A percentile compares a stretch with the other conserved stretches of the same genome.
phyloP scores from a whole-genome alignment of 2,888 invertebrate genomes.

The Temnothorax rugatulus region DNA sequence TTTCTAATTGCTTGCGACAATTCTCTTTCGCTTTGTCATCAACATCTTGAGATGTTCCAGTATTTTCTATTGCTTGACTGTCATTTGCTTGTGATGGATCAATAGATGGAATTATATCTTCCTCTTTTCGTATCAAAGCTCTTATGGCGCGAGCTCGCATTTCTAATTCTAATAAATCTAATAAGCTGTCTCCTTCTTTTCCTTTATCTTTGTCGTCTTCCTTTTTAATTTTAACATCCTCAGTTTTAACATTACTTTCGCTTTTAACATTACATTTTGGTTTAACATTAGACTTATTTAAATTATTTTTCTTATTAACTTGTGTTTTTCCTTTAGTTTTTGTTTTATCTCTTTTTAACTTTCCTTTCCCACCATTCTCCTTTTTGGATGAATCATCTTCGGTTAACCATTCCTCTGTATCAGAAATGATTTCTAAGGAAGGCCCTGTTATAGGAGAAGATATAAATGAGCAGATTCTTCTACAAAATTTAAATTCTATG shows the following conservation, averaged over 20 bases:
- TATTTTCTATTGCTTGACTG: conserved; percentile 55
- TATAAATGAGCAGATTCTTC: conserved; percentile 25
- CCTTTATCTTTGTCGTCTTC: conserved; percentile 78
- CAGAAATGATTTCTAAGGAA: conserved; percentile 85
- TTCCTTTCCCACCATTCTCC: conserved; percentile 74
- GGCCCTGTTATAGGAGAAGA: conserved; percentile 76
- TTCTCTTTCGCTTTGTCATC: conserved; percentile 68
- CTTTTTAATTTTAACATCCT: conserved; percentile 75
- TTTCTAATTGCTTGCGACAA: conserved; percentile 76
- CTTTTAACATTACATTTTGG: conserved; percentile 62
- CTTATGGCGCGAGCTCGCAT: conserved; percentile 88
- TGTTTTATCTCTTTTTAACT: conserved; percentile 69
- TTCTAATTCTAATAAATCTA: conserved; percentile 88
- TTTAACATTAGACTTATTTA: conserved; percentile 70
- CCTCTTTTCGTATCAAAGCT: conserved; percentile 86
- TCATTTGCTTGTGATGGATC: conserved; percentile 57
- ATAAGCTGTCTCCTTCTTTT: conserved; percentile 86
- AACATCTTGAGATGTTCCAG: conserved; percentile 64
- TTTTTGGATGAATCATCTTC: conserved; percentile 78
- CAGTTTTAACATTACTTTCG: conserved; percentile 56
- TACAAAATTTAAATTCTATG: background rate
- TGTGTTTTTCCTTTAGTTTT: conserved; percentile 74
- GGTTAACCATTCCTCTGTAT: conserved; percentile 84
- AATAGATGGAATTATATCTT: conserved; percentile 79
- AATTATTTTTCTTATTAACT: conserved; percentile 67